Conservation (phyloP, 2,797 vertebrate species). For the Amblyopsis hoosieri region DNA sequence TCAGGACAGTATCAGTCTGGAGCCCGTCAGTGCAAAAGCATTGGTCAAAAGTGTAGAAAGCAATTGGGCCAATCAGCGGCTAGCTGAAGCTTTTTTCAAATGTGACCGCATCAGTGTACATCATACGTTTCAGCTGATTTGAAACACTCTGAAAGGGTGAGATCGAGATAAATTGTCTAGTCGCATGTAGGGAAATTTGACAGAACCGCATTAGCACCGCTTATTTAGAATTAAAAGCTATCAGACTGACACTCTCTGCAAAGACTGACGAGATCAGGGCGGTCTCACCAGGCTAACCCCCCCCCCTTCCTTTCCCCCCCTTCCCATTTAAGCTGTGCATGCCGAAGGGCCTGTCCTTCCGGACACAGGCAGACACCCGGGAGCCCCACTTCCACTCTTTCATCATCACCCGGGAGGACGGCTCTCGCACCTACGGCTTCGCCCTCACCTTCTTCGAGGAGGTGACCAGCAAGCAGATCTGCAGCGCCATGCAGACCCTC, state of each 20-base stretch:
- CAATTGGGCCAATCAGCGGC: no score
- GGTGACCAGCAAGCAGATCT: slow-evolving; percentile 98
- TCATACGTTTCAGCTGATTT: no score
- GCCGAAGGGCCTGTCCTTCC: slow-evolving; percentile 76
- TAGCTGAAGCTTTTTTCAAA: no score
- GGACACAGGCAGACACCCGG: slow-evolving; percentile 90
- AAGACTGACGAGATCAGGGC: slow-evolving; percentile 31
- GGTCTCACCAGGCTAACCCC: neutral
- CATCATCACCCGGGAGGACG: slow-evolving; percentile 98
- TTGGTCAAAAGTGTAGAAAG: no score
- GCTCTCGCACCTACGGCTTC: slow-evolving; percentile 96
- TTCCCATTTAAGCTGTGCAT: slow-evolving; percentile 70
- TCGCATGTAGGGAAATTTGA: no score
- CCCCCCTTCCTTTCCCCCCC: neutral
- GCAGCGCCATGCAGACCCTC: slow-evolving; percentile 98
- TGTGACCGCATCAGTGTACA: no score
- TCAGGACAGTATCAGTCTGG: no score
- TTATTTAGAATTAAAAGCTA: no score
- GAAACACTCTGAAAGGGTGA: no score
- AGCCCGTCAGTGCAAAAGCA: no score
- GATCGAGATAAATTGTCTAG: no score
- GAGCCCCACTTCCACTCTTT: slow-evolving; percentile 97
- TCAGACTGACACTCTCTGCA: neutral
- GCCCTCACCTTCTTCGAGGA: slow-evolving; percentile 98
- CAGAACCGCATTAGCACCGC: no score